Percentiles rank a stretch among this genome's conserved stretches.
Evolutionary conservation across 2,113 vertebrate genomes (phyloP).

Genomic region (Clarias macrocephalus): DNA sequence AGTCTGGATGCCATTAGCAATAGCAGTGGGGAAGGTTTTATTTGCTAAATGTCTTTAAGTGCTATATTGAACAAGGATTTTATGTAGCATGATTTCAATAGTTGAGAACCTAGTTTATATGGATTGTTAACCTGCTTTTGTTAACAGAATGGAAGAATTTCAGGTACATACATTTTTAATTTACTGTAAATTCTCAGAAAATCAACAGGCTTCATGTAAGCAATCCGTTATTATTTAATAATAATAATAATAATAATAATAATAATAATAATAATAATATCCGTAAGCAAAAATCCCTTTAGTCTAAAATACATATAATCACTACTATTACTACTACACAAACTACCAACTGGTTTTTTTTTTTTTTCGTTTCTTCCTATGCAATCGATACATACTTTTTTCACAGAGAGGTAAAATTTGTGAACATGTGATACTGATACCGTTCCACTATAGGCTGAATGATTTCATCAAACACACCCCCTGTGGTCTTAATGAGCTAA

Average conservation of each 20-base stretch:
- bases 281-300: background rate
- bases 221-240: too few species aligned
- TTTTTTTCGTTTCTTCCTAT: background rate
- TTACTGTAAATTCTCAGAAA: background rate
- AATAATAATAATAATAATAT: too few species aligned
- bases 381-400: background rate
- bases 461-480: constrained; percentile 40
- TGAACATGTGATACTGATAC: background rate
- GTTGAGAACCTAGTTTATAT: background rate
- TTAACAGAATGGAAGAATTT: background rate
- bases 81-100: background rate
- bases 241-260: too few species aligned
- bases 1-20: background rate
- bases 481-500: constrained; percentile 37
- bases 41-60: background rate
- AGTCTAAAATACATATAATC: background rate
- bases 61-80: background rate
- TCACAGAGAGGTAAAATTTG: background rate
- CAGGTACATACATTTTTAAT: background rate
- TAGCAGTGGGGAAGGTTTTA: background rate
- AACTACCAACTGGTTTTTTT: background rate
- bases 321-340: background rate
- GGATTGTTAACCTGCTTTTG: background rate
- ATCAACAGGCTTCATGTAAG: background rate
- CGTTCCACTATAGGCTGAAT: constrained; percentile 8